A percentile compares a stretch with the other conserved stretches of the same genome.
phyloP scores from a whole-genome alignment of 2,888 invertebrate species.

The Seladonia tumulorum region DNA sequence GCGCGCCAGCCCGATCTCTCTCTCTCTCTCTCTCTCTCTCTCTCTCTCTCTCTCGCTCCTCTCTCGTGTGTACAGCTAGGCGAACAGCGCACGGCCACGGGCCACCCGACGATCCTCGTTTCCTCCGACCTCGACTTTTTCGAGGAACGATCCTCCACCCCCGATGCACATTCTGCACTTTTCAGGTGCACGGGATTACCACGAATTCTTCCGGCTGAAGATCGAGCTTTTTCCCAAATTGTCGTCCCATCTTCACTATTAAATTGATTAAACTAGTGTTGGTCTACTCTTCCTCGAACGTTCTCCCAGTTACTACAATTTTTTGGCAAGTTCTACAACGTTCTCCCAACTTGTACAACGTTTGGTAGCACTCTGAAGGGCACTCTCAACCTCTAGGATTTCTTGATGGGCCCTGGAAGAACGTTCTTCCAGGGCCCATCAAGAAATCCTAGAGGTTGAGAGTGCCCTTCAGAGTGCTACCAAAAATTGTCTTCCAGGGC shows the following conservation, averaged over 20 bases:
- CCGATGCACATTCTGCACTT: slow-evolving; percentile 2
- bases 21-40: not conserved
- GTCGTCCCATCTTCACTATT: not conserved
- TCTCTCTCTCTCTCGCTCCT: not conserved
- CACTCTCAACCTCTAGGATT: not conserved
- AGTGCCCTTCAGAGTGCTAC: no score
- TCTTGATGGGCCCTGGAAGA: no score
- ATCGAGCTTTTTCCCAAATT: not conserved
- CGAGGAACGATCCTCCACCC: slow-evolving; percentile 9
- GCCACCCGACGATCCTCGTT: slow-evolving; percentile 3
- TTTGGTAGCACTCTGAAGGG: not conserved
- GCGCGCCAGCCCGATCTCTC: not conserved
- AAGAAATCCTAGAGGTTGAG: no score
- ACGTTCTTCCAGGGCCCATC: no score
- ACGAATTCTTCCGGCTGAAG: not conserved
- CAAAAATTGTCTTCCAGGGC: no score
- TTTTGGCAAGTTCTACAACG: not conserved
- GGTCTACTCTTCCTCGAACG: no score
- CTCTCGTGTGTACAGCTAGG: slow-evolving; percentile 17
- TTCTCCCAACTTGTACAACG: not conserved
- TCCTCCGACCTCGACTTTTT: slow-evolving; percentile 25
- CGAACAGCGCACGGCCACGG: not conserved
- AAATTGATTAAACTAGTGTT: not conserved
- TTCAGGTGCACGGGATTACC: not conserved
- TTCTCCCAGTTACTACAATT: not conserved